Evolutionary conservation across 2,113 vertebrate species (phyloP).

Genomic region (Eubucco bourcierii): DNA sequence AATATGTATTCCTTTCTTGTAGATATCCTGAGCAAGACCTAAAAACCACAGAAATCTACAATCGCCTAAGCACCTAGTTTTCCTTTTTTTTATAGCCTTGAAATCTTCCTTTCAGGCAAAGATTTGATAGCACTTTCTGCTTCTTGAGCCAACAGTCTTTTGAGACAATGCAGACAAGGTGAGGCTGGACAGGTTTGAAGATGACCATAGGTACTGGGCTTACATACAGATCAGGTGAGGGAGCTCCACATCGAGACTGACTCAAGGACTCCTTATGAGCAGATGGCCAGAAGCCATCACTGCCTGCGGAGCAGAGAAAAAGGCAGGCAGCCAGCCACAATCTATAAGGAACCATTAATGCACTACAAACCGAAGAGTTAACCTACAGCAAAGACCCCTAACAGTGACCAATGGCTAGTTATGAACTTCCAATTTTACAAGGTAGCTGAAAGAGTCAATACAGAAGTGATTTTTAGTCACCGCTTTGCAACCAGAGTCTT

Average conservation of each 20-base stretch:
- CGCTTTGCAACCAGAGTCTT: background rate
- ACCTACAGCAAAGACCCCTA: background rate
- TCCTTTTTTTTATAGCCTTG: background rate
- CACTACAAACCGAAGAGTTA: background rate
- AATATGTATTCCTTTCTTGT: background rate
- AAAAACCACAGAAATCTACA: background rate
- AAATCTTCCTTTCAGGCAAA: background rate
- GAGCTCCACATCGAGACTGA: accelerated
- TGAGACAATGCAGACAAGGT: background rate
- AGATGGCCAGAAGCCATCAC: background rate
- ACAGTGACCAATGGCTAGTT: accelerated
- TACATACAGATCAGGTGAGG: accelerated
- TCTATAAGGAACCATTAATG: background rate
- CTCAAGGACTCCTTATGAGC: background rate
- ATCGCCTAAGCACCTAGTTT: background rate
- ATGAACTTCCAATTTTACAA: background rate
- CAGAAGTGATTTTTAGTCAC: background rate
- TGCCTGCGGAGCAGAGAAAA: background rate
- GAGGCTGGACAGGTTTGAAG: background rate
- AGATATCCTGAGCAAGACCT: background rate
- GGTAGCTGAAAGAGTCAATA: background rate
- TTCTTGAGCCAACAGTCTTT: background rate
- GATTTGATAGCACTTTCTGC: background rate
- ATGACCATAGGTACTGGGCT: accelerated
- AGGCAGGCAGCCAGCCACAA: background rate